Conservation (phyloP, 1,140 invertebrate species). For the Caenorhabditis inopinata region DNA sequence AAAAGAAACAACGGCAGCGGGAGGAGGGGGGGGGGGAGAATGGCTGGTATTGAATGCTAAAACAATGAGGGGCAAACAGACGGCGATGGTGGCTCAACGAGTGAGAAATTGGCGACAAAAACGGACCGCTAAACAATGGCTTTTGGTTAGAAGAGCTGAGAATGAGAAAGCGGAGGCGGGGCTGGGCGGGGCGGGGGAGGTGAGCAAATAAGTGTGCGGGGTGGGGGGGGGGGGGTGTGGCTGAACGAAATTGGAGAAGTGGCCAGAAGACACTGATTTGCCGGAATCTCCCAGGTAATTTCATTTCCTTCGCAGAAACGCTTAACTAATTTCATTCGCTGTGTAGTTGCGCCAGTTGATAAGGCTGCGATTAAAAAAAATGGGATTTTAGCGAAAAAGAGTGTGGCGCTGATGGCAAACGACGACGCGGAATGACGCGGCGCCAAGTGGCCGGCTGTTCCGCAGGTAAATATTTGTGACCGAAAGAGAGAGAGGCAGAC, state of each 20-base stretch:
- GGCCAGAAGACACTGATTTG: too few relatives aligned
- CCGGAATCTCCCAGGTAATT: too few relatives aligned
- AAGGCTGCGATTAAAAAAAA: background rate
- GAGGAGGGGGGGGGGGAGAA: background rate
- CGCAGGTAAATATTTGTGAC: slow-evolving; percentile 1
- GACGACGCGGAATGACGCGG: slow-evolving; percentile 30
- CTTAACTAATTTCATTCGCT: too few relatives aligned
- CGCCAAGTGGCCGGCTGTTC: background rate
- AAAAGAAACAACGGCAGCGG: background rate
- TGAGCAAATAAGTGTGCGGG: background rate
- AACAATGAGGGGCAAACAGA: background rate
- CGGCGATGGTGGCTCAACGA: background rate
- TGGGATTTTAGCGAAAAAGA: background rate
- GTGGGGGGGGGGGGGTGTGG: too few relatives aligned
- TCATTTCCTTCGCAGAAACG: too few relatives aligned
- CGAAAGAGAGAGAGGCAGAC: background rate
- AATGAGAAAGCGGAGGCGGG: background rate
- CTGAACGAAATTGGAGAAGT: too few relatives aligned
- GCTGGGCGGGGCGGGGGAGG: too few relatives aligned
- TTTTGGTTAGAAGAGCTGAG: background rate
- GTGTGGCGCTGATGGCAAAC: background rate
- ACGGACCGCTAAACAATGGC: background rate
- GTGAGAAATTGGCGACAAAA: slow-evolving; percentile 1
- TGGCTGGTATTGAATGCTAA: background rate
- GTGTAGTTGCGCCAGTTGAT: background rate